Conservation (phyloP, 2,888 invertebrate genomes). For the Orchesella flavescens region DNA sequence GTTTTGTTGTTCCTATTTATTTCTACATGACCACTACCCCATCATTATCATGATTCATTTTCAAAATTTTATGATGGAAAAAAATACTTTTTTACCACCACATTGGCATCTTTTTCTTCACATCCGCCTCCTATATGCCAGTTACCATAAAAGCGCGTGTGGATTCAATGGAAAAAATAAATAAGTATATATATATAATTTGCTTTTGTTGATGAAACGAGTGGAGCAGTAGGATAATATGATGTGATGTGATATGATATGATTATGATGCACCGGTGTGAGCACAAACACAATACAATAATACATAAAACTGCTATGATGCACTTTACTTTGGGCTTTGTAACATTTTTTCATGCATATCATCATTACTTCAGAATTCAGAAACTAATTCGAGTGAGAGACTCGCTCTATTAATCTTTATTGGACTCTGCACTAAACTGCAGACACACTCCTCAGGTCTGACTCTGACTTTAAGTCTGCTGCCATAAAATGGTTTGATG, state of each 20-base stretch:
- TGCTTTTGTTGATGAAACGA: too few species aligned
- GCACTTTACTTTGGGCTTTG: background rate
- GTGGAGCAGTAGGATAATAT: background rate
- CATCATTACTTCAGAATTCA: constrained; percentile 38
- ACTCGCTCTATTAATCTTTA: constrained; percentile 59
- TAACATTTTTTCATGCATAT: constrained; percentile 32
- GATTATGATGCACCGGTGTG: too few species aligned
- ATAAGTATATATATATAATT: too few species aligned
- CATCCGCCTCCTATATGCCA: background rate
- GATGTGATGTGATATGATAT: constrained; percentile 1
- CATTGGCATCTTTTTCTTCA: constrained; percentile 19
- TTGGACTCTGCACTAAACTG: constrained; percentile 7
- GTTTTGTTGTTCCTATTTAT: background rate
- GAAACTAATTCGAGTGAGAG: constrained; percentile 27
- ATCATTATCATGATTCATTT: constrained; percentile 16
- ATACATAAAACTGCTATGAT: too few species aligned
- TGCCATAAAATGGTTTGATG: too few species aligned
- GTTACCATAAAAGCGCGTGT: too few species aligned
- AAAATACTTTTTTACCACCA: background rate
- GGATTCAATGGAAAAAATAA: too few species aligned
- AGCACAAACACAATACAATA: too few species aligned
- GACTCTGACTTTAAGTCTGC: background rate
- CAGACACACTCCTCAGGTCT: background rate
- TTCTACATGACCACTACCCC: background rate
- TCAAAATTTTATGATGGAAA: constrained; percentile 7